phyloP scores from a whole-genome alignment of 2,797 vertebrate genomes.

The Leptatherina wallacei region DNA sequence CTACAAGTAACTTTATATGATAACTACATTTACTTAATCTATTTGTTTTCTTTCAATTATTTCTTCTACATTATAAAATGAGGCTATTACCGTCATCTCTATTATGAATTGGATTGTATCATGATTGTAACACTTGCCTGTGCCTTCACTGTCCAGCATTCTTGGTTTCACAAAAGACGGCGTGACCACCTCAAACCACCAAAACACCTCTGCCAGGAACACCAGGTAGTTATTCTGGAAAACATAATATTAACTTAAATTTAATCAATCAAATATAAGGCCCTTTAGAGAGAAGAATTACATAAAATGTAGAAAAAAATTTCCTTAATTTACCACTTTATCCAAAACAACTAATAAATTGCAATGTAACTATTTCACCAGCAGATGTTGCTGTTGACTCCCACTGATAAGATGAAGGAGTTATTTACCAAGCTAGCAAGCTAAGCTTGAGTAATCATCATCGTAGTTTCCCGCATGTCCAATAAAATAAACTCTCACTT shows the following conservation, averaged over 20 bases:
- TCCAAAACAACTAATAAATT: neutral
- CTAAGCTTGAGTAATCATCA: neutral
- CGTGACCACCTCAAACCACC: conserved; percentile 97
- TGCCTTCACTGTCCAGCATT: conserved; percentile 77
- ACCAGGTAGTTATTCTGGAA: conserved; percentile 95
- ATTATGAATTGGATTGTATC: neutral
- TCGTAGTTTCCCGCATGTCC: neutral
- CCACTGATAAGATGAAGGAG: conserved; percentile 1
- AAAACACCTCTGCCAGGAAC: conserved; percentile 98
- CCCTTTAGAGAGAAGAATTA: neutral
- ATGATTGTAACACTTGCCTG: conserved; percentile 53
- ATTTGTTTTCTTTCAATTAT: neutral
- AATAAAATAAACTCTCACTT: conserved; percentile 22
- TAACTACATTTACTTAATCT: neutral
- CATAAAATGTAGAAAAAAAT: neutral
- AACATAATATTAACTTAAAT: neutral
- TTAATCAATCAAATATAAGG: neutral
- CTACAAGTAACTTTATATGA: neutral
- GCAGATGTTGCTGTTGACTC: conserved; percentile 72
- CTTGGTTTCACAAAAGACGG: conserved; percentile 95
- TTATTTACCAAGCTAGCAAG: neutral
- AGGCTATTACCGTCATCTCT: neutral
- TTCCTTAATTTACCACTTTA: neutral
- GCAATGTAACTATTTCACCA: conserved; percentile 59
- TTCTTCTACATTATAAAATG: neutral